Evolutionary conservation across 2,888 invertebrate genomes (phyloP), one percentile per base, ranked within the genome.

Genomic region (Stictocephala bisonia): DNA sequence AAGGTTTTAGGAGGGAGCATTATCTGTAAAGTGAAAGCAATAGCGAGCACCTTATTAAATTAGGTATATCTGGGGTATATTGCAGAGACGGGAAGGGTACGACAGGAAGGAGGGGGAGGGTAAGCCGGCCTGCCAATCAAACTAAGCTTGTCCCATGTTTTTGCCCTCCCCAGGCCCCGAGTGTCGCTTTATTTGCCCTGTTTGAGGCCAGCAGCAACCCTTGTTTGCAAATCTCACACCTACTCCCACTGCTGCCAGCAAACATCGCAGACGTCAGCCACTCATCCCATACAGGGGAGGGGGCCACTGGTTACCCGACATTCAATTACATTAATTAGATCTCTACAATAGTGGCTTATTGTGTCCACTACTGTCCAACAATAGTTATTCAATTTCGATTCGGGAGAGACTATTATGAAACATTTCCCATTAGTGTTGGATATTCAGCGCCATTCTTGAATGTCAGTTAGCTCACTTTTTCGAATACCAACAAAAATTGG

Each of bases 11-110:
- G 40, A n/a, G 40, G 9, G n/a, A 26, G 41, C 44, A 44, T 64
- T 41, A 64, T 64, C 44, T 64, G 64, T 64, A 44, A 64, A 44
- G 64, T 44, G 64, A 64, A 64, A 64, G 64, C 64, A 64, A 64
- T 64, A 64, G 64, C 64, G 9, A 44, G 20, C 64, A 64, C 64
- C 64, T 64, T 64, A 64, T 64, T 64, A 64, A 64, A 64, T 64
- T 64, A 64, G 64, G 44, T 64, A 64, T 64, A 64, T 64, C 64
- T 64, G 64, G 60, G 64, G 64, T 64, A 64, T 64, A 64, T 64
- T 64, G 64, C 44, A n/a, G n/a, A n/a, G n/a, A n/a, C n/a, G n/a
- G 64, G 40, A 26, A 7, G 44, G 44, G 44, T n/a, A 15, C 9
- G 44, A n/a, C n/a, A 15, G n/a, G 44, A 15, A 11, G 7, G 35